Base-by-base conservation (phyloP, 2,113 vertebrate genomes). In the Myrmophylax atrothorax region DNA sequence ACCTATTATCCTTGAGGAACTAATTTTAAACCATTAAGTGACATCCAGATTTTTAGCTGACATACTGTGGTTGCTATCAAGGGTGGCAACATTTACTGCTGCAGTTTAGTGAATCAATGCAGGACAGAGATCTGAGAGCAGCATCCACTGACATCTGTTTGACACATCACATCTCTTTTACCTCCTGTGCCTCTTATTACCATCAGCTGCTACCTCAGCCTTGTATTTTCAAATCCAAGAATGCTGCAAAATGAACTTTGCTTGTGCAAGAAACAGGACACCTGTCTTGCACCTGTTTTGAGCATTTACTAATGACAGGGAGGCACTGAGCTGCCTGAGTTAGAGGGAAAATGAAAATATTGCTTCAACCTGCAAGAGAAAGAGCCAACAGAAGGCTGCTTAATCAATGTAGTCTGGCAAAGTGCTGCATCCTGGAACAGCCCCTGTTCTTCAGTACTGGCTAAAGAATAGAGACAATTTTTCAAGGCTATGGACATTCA, bases 401-500 rank as follows among this genome's bases (percentile, higher is more conserved):
- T 90, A 81, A 90, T 69, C 90, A 67, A 13, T 53, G 49, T 72
- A 86, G 70, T 78, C 73, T 92, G 92, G 40, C 64, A 78, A 74
- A 52, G 31, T 40, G 47, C 85, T 96, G 83, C 75, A 84, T 52
- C 70, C 60, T 84, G 85, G 74, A 96, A 60, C 47, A 93, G 79
- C 80, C 10, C 18, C 33, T 67, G 42, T 55, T 77, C 46, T 47
- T 95, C 84, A 37, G 46, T 70, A 31, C 64, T 89, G 84, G 80
- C 62, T 81, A 63, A 47, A 94, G 64, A 94, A 81, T 19, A 95
- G 72, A 96, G 72, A 63, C 67, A 88, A 70, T 88, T 75, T 96
- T 94, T 92, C n/a, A 95, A 95, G 87, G 38, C 55, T 84, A 14
- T 49, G 59, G 72, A 92, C 60, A 72, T 86, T 88, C 22, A 75